Evolutionary conservation across 2,888 invertebrate genomes (phyloP).

Genomic region (Acleris holmiana): DNA sequence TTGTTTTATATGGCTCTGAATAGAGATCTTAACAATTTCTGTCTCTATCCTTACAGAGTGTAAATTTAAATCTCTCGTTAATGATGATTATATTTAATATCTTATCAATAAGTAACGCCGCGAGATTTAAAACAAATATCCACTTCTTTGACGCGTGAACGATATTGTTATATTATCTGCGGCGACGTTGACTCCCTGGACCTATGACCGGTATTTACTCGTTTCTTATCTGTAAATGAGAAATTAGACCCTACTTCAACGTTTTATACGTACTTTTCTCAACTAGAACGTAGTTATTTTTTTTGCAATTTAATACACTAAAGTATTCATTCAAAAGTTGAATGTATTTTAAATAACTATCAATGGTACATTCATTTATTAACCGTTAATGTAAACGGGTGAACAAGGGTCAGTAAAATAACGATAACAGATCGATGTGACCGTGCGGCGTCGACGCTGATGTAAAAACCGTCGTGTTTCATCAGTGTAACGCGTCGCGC

Average conservation of each 20-base stretch:
- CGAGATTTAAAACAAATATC: constrained; percentile 12
- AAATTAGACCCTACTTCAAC: constrained; percentile 52
- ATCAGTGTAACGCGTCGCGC: constrained; percentile 16
- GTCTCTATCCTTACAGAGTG: neutral
- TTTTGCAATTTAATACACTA: neutral
- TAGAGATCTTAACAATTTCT: too few species aligned
- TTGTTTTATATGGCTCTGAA: too few species aligned
- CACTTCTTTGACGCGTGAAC: constrained; percentile 29
- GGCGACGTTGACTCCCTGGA: constrained; percentile 59
- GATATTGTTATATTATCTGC: constrained; percentile 56
- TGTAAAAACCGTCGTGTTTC: constrained; percentile 33
- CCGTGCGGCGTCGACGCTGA: constrained; percentile 31
- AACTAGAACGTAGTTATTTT: neutral
- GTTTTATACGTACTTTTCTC: neutral
- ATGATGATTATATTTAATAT: constrained; percentile 15
- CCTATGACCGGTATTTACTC: constrained; percentile 75
- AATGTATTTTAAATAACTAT: constrained; percentile 26
- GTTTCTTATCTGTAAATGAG: constrained; percentile 72
- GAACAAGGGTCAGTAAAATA: constrained; percentile 56
- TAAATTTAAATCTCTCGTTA: constrained; percentile 13
- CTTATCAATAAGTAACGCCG: constrained; percentile 14
- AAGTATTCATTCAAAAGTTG: neutral
- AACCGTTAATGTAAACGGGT: constrained; percentile 19
- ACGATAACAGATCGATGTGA: constrained; percentile 45
- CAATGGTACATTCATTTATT: constrained; percentile 6